phyloP scores from a whole-genome alignment of 2,888 invertebrate genomes.

The Caenorhabditis drosophilae region DNA sequence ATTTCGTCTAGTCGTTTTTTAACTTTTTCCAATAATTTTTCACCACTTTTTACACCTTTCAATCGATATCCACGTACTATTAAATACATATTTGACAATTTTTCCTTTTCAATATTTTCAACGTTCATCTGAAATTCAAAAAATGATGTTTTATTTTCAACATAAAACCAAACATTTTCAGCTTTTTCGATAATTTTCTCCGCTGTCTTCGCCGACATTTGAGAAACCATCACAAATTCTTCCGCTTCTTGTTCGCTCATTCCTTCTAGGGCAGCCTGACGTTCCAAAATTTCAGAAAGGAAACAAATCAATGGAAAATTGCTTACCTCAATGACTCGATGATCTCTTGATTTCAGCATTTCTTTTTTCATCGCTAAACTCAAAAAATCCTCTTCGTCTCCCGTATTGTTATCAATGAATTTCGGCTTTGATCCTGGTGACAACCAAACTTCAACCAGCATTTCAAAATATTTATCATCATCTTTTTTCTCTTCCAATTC shows the following conservation, averaged over 20 bases:
- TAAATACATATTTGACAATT: slow-evolving; percentile 21
- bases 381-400: slow-evolving; percentile 5
- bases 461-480: slow-evolving; percentile 2
- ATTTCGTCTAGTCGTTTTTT: background rate
- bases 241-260: slow-evolving; percentile 28
- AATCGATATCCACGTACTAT: slow-evolving; percentile 22
- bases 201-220: slow-evolving; percentile 31
- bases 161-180: slow-evolving; percentile 15
- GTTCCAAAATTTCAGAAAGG: slow-evolving; percentile 1
- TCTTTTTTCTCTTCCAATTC: background rate
- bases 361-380: slow-evolving; percentile 21
- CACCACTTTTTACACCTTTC: slow-evolving; percentile 15
- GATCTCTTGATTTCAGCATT: slow-evolving; percentile 26
- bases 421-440: slow-evolving; percentile 16
- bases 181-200: slow-evolving; percentile 24
- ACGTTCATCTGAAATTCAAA: slow-evolving; percentile 19
- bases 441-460: slow-evolving; percentile 11
- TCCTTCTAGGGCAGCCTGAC: slow-evolving; percentile 32
- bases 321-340: slow-evolving; percentile 19
- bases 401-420: slow-evolving; percentile 8
- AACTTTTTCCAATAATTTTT: slow-evolving; percentile 7
- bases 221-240: slow-evolving; percentile 24
- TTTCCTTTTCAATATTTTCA: slow-evolving; percentile 3
- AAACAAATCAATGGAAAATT: background rate
- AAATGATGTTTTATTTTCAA: background rate